phyloP scores from a whole-genome alignment of 2,888 invertebrate species.

The Athalia circularis region DNA sequence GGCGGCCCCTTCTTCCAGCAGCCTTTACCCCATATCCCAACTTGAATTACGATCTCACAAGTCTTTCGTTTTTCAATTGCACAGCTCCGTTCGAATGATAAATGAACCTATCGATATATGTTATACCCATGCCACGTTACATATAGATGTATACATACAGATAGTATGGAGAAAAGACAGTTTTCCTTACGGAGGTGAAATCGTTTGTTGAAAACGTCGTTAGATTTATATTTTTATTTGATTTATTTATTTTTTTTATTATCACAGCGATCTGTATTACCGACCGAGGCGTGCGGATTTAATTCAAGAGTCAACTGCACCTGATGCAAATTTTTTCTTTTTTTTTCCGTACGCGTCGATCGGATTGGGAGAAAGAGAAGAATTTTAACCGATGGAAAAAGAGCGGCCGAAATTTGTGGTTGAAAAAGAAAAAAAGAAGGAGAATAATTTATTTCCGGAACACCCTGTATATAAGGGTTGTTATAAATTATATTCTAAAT shows the following conservation, averaged over 20 bases:
- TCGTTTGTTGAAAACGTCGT: constrained; percentile 27
- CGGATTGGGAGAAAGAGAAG: too few relatives aligned
- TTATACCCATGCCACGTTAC: too few relatives aligned
- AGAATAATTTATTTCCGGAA: too few relatives aligned
- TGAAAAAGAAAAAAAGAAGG: too few relatives aligned
- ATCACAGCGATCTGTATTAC: neutral
- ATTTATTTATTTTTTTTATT: neutral
- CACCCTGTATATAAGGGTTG: too few relatives aligned
- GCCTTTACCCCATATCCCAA: constrained; percentile 13
- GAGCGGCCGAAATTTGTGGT: too few relatives aligned
- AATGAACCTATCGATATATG: constrained; percentile 6
- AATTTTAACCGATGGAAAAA: too few relatives aligned
- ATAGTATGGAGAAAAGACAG: constrained; percentile 8
- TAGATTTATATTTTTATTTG: constrained; percentile 4
- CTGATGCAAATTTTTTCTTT: too few relatives aligned
- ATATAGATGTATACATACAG: too few relatives aligned
- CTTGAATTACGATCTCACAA: constrained; percentile 38
- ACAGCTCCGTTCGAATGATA: constrained; percentile 29
- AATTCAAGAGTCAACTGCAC: neutral
- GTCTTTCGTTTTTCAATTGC: constrained; percentile 45
- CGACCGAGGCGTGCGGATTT: neutral
- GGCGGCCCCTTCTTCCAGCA: neutral
- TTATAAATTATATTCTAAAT: too few relatives aligned
- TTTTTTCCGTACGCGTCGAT: too few relatives aligned
- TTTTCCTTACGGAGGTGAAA: neutral